phyloP scores from a whole-genome alignment of 2,113 vertebrate genomes.

The Gulo gulo region DNA sequence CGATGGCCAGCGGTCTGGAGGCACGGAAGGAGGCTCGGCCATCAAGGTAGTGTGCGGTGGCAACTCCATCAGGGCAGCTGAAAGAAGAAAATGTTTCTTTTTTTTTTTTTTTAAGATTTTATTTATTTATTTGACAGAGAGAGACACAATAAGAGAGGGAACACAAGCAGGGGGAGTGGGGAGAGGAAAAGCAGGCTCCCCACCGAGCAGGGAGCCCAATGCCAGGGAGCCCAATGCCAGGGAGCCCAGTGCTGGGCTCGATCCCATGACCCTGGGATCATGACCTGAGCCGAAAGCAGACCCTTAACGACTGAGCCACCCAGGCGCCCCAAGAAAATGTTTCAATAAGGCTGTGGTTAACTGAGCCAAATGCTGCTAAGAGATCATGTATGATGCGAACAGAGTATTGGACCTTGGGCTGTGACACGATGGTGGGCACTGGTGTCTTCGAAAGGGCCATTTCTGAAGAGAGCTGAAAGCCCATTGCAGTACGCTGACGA shows the following conservation, averaged over 20 bases:
- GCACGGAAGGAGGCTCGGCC: fast-evolving
- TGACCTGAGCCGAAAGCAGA: too few species aligned
- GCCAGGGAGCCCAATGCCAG: too few species aligned
- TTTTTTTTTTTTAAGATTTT: too few species aligned
- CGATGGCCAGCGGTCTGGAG: neutral
- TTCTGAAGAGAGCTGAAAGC: neutral
- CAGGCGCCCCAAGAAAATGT: neutral
- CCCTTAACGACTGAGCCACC: too few species aligned
- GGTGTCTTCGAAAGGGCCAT: neutral
- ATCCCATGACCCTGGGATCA: too few species aligned
- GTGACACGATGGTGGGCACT: neutral
- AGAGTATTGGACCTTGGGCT: neutral
- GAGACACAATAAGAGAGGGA: too few species aligned
- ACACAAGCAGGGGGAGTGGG: too few species aligned
- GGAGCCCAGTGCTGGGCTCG: too few species aligned
- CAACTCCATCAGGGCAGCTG: fast-evolving
- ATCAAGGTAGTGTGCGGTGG: neutral
- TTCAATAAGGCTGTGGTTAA: neutral
- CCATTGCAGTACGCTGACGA: neutral
- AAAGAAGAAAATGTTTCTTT: neutral
- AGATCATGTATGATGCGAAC: neutral
- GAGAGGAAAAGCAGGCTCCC: too few species aligned
- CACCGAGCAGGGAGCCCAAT: too few species aligned
- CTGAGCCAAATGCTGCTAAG: neutral
- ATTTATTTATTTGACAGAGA: too few species aligned